Percentiles rank a stretch among this genome's conserved stretches.
Evolutionary conservation across 2,888 invertebrate species (phyloP).

Genomic region (Sepiola atlantica): DNA sequence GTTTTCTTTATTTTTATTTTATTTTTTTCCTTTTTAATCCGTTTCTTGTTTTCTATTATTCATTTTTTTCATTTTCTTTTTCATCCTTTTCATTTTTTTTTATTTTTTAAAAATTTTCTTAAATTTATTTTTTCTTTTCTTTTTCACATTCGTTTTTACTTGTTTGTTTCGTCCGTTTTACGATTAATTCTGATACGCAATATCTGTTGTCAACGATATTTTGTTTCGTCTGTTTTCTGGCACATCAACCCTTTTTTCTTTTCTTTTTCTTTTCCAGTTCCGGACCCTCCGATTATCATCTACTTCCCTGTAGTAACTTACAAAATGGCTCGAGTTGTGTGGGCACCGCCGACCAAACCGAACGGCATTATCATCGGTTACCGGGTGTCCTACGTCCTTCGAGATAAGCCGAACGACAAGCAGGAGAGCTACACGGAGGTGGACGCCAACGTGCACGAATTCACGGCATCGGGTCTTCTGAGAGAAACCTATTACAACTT

Average conservation of each 20-base stretch:
- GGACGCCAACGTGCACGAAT: conserved; percentile 54
- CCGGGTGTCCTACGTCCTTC: conserved; percentile 73
- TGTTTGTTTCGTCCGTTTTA: background rate
- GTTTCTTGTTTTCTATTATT: too few species aligned
- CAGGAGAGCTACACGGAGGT: conserved; percentile 53
- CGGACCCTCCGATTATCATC: conserved; percentile 95
- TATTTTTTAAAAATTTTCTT: too few species aligned
- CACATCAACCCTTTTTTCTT: background rate
- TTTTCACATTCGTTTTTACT: background rate
- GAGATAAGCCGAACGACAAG: conserved; percentile 53
- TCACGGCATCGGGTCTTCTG: conserved; percentile 58
- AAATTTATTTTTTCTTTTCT: too few species aligned
- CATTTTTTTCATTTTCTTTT: too few species aligned
- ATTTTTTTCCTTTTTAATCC: too few species aligned
- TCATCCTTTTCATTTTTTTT: too few species aligned
- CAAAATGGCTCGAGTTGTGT: conserved; percentile 92
- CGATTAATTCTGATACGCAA: too few species aligned
- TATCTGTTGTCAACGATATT: too few species aligned
- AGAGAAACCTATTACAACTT: conserved; percentile 86
- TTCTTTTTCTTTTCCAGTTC: conserved; percentile 81
- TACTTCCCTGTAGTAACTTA: conserved; percentile 96
- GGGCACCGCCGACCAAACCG: conserved; percentile 90
- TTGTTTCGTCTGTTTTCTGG: too few species aligned
- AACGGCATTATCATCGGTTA: conserved; percentile 95
- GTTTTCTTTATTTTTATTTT: too few species aligned